These are phyloP conservation scores for Ochotona curzoniae DNA, from an alignment of 2,113 vertebrate genomes.

Conservation along the genomic window DNA sequence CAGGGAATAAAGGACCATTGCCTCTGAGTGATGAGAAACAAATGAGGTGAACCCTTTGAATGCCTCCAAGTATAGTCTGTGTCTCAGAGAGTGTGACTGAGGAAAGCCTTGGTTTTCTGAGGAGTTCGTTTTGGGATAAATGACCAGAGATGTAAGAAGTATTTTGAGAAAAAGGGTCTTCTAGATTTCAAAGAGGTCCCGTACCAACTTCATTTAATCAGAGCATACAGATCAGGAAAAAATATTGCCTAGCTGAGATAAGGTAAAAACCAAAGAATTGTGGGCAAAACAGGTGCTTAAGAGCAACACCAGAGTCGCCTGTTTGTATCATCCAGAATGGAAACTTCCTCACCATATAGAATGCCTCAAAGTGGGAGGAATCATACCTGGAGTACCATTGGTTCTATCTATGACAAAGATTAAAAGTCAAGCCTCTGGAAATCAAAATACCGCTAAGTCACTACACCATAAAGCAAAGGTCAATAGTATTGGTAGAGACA, in stretches of 20 bases:
- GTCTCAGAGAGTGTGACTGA: rapidly evolving
- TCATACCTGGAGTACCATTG: neutral
- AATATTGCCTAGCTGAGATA: neutral
- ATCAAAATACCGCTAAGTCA: neutral
- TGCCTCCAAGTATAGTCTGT: neutral
- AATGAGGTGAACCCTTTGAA: neutral
- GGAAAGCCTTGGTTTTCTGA: neutral
- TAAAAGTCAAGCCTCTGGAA: neutral
- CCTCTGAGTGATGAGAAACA: neutral
- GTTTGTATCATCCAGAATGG: neutral
- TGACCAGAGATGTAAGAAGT: neutral
- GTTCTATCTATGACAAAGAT: neutral
- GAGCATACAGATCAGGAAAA: neutral
- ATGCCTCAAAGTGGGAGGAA: neutral
- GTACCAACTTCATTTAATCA: neutral
- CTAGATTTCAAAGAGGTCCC: neutral
- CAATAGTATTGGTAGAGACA: neutral
- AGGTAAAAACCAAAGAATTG: neutral
- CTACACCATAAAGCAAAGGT: neutral
- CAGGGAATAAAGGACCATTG: neutral
- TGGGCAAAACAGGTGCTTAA: neutral
- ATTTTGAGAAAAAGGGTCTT: neutral
- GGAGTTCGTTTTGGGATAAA: neutral
- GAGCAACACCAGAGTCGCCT: neutral
- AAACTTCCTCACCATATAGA: neutral